A percentile compares a stretch with the other conserved stretches of the same genome.
Evolutionary conservation across 1,140 invertebrate species (phyloP).

Genomic region (Patella vulgata): DNA sequence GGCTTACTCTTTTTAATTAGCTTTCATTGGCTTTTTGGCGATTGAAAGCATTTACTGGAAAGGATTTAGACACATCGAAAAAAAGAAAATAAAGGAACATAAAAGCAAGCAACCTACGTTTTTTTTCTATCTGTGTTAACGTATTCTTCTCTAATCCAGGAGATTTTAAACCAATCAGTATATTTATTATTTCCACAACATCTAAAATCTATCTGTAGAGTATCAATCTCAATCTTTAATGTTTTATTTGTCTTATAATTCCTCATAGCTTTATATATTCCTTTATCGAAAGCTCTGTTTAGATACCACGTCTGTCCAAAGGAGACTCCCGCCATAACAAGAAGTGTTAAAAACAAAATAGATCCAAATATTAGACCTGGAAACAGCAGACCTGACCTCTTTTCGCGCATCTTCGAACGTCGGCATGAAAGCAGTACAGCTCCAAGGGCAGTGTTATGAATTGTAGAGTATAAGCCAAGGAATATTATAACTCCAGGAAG

Average conservation of each 20-base stretch:
- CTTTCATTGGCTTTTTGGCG: too few relatives aligned
- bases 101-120: too few relatives aligned
- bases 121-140: too few relatives aligned
- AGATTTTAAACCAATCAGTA: slow-evolving; percentile 52
- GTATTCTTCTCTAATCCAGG: slow-evolving; percentile 45
- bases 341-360: slow-evolving; percentile 42
- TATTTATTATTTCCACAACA: slow-evolving; percentile 55
- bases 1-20: too few relatives aligned
- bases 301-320: background rate
- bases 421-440: slow-evolving; percentile 5
- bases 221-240: slow-evolving; percentile 47
- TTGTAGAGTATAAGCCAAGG: too few relatives aligned
- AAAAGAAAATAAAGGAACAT: too few relatives aligned
- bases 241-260: slow-evolving; percentile 30
- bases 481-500: too few relatives aligned
- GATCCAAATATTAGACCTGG: slow-evolving; percentile 38
- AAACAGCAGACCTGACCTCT: slow-evolving; percentile 47
- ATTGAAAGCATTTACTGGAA: too few relatives aligned
- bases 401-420: slow-evolving; percentile 49
- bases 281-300: slow-evolving; percentile 7
- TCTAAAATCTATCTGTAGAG: slow-evolving; percentile 45
- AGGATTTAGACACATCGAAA: too few relatives aligned
- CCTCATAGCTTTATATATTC: slow-evolving; percentile 11
- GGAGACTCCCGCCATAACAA: slow-evolving; percentile 6
- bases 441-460: too few relatives aligned